Evolutionary conservation across 1,140 invertebrate species (phyloP).

Genomic region (Pantala flavescens): DNA sequence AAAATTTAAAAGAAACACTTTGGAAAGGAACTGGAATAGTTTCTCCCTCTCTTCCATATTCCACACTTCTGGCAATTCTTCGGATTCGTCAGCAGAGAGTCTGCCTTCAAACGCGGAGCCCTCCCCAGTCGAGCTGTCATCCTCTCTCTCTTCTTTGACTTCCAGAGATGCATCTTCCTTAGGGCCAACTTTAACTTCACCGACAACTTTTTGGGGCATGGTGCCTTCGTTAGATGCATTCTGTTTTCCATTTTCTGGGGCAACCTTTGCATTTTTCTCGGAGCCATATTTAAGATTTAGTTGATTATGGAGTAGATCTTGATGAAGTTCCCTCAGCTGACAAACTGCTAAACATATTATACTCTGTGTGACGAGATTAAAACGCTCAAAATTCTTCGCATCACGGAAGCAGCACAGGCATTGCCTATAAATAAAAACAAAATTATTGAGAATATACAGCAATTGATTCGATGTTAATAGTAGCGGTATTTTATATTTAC

Average conservation of each 20-base stretch:
- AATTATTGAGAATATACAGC: too few species aligned
- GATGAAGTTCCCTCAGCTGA: slow-evolving; percentile 55
- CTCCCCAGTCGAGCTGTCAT: neutral
- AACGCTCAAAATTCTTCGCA: slow-evolving; percentile 78
- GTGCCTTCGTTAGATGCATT: neutral
- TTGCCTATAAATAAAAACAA: slow-evolving; percentile 48
- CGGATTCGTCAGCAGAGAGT: neutral
- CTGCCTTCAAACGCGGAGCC: neutral
- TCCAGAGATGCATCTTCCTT: neutral
- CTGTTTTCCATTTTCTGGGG: neutral
- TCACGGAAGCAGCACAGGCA: slow-evolving; percentile 89
- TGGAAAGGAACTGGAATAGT: slow-evolving; percentile 64
- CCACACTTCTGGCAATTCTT: slow-evolving; percentile 38
- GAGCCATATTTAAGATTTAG: slow-evolving; percentile 21
- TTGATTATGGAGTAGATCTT: slow-evolving; percentile 28
- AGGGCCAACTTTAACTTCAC: neutral
- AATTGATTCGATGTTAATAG: too few species aligned
- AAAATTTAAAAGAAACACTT: slow-evolving; percentile 78
- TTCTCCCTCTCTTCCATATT: slow-evolving; percentile 64
- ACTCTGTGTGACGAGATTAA: slow-evolving; percentile 74
- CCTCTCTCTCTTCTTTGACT: neutral
- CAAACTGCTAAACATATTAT: slow-evolving; percentile 61
- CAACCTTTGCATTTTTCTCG: slow-evolving; percentile 31
- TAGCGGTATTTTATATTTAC: slow-evolving; percentile 29
- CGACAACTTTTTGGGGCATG: neutral